Conservation (phyloP, 2,113 vertebrate species). For the Todiramphus saurophagus region DNA sequence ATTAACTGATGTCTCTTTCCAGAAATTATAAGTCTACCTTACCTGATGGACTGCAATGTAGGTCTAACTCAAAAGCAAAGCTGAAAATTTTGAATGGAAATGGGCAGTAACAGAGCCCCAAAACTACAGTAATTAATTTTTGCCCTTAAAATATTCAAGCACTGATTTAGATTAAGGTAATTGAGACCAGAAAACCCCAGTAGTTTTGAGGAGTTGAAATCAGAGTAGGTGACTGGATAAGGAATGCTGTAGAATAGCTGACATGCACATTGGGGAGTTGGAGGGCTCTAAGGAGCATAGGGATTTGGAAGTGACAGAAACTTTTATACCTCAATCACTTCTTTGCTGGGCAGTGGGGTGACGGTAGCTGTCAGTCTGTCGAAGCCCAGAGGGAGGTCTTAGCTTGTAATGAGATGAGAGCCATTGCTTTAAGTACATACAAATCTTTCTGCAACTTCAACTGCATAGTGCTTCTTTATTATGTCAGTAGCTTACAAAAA, state of each 20-base stretch:
- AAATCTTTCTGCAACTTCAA: slow-evolving; percentile 56
- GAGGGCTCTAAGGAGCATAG: slow-evolving; percentile 40
- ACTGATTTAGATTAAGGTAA: slow-evolving; percentile 13
- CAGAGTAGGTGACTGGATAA: slow-evolving; percentile 39
- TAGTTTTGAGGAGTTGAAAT: slow-evolving; percentile 37
- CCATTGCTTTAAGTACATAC: slow-evolving; percentile 66
- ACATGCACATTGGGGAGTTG: slow-evolving; percentile 47
- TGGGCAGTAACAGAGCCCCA: slow-evolving; percentile 15
- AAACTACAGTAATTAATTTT: slow-evolving; percentile 38
- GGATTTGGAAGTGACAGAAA: slow-evolving; percentile 68
- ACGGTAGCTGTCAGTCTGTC: slow-evolving; percentile 68
- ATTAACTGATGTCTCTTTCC: slow-evolving; percentile 18
- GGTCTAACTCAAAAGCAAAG: slow-evolving; percentile 46
- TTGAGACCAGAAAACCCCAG: slow-evolving; percentile 9
- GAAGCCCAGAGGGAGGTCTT: slow-evolving; percentile 67
- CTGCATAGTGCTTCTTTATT: slow-evolving; percentile 44
- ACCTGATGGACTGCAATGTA: slow-evolving; percentile 44
- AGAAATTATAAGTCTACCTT: slow-evolving; percentile 5
- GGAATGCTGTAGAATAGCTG: slow-evolving; percentile 37
- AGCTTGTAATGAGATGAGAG: slow-evolving; percentile 68
- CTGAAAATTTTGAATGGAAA: background rate
- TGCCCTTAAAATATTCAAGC: slow-evolving; percentile 23
- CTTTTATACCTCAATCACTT: slow-evolving; percentile 70
- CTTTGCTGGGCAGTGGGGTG: slow-evolving; percentile 68
- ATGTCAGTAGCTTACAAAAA: slow-evolving; percentile 41